phyloP scores from a whole-genome alignment of 2,888 invertebrate genomes.

The Imbricaverruca yamaguchii region DNA sequence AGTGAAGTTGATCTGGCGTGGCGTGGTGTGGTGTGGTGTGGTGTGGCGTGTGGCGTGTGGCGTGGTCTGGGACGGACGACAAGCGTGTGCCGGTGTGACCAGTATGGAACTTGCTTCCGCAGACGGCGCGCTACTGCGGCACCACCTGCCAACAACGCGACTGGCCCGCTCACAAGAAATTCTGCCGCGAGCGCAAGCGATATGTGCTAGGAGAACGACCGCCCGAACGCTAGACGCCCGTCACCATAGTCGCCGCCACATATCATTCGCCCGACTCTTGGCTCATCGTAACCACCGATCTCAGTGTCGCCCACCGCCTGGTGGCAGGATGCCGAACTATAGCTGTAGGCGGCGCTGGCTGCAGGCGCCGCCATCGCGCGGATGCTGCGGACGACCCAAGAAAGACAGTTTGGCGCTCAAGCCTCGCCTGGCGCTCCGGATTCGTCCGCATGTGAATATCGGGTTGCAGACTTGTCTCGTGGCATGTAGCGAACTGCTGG shows the following conservation, averaged over 20 bases:
- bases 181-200: constrained; percentile 41
- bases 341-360: neutral
- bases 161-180: constrained; percentile 45
- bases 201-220: constrained; percentile 37
- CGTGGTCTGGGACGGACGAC: no score
- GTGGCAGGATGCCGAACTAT: neutral
- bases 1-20: no score
- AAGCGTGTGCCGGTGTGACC: no score
- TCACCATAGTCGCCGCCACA: neutral
- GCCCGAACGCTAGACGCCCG: constrained; percentile 37
- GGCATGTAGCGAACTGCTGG: no score
- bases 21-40: no score
- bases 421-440: no score
- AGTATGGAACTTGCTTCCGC: constrained; percentile 28
- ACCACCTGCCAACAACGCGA: constrained; percentile 45
- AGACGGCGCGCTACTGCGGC: constrained; percentile 46
- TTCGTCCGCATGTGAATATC: no score
- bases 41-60: no score
- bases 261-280: neutral
- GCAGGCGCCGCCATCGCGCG: no score
- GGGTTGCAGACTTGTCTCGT: no score
- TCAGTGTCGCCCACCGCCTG: neutral
- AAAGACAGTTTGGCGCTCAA: no score
- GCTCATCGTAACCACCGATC: neutral
- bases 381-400: no score